Evolutionary conservation across 2,888 invertebrate genomes (phyloP).

Genomic region (Callosobruchus maculatus): DNA sequence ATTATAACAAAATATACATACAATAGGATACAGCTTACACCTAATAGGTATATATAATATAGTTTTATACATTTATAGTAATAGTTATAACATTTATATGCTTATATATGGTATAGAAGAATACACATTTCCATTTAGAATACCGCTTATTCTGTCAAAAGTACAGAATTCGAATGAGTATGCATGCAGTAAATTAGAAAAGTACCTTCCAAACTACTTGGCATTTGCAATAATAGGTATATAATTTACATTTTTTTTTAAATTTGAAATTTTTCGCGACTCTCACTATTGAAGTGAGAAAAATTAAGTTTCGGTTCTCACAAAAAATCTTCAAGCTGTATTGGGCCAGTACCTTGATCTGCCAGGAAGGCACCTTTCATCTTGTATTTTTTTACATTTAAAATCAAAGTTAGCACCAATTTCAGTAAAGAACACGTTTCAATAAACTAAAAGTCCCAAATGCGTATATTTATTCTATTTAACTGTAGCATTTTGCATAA

Average conservation of each 20-base stretch:
- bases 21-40: not conserved
- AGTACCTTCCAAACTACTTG: not conserved
- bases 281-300: no score
- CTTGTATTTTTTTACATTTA: not conserved
- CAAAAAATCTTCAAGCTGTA: no score
- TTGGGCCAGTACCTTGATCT: no score
- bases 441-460: no score
- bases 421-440: not conserved
- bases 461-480: no score
- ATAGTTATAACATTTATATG: conserved; percentile 8
- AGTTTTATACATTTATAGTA: conserved; percentile 17
- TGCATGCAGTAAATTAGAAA: not conserved
- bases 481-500: no score
- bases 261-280: no score
- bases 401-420: not conserved
- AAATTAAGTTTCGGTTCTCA: no score
- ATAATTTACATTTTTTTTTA: no score
- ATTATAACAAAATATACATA: not conserved
- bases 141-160: conserved; percentile 36
- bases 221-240: no score
- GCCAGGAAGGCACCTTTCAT: not conserved
- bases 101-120: conserved; percentile 21
- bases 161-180: conserved; percentile 20
- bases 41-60: not conserved
- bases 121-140: conserved; percentile 42